These are phyloP conservation scores for Mustela lutreola DNA, from an alignment of 2,113 vertebrate genomes.

Conservation along the genomic window DNA sequence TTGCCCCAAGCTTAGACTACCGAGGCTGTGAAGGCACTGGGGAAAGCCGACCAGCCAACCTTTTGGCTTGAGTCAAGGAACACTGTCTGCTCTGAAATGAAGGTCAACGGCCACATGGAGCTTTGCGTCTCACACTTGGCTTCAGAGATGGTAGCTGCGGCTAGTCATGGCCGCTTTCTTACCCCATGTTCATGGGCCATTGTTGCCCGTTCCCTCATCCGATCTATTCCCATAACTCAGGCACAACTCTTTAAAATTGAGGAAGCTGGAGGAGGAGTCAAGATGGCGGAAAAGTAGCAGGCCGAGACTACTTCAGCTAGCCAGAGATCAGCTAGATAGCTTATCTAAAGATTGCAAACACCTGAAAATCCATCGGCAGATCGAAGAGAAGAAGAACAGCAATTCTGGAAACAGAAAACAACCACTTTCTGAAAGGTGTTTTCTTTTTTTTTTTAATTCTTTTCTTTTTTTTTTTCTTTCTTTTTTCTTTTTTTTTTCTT, in stretches of 20 bases:
- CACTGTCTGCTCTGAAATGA: background rate
- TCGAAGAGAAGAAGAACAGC: too few relatives aligned
- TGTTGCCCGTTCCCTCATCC: background rate
- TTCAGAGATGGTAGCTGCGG: background rate
- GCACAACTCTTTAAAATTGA: background rate
- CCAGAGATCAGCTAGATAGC: too few relatives aligned
- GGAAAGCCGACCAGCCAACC: background rate
- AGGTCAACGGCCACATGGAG: rapidly evolving
- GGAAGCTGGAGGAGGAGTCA: background rate
- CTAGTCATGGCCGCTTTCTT: too few relatives aligned
- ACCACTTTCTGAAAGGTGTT: too few relatives aligned
- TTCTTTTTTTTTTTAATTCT: too few relatives aligned
- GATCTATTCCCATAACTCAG: background rate
- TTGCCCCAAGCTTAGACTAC: background rate
- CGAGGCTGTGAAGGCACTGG: background rate
- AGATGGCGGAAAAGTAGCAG: too few relatives aligned
- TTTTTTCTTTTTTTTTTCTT: too few relatives aligned
- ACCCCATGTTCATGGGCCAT: rapidly evolving
- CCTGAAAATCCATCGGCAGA: too few relatives aligned
- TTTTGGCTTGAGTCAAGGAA: background rate
- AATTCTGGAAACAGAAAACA: too few relatives aligned
- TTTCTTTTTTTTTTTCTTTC: too few relatives aligned
- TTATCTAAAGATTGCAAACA: too few relatives aligned
- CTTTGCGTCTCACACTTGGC: background rate
- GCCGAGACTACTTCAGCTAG: too few relatives aligned